Evolutionary conservation across 2,888 invertebrate species (phyloP), one percentile per base, ranked within the genome.

Genomic region (Helicoverpa assulta): DNA sequence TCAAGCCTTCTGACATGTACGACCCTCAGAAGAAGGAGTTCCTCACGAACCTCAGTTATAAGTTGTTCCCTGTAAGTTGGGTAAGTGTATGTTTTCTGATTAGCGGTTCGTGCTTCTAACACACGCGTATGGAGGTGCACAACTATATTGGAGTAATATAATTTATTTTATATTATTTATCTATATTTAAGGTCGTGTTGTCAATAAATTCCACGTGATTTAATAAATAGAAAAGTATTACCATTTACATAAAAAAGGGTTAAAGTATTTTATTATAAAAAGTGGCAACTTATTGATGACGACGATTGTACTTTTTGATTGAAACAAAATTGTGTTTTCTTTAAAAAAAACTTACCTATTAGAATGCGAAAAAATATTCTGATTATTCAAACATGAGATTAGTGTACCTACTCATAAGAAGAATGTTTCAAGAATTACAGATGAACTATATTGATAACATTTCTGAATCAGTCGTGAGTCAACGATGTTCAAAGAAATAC

Each of bases 1-100:
- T 98, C 93, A 98, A 98, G 87, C 98, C 98, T 1, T 98, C 98
- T 2, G 98, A 98, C 93, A 96, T 97, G 92, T 97, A 97, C 89
- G 98, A 98, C 93, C 98, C 98, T 0, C 96, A 96, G 82, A 98
- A 98, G 93, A 97, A 97, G 90, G 97, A 97, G 87, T 98, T 98
- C 92, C 96, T 98, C 82, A 97, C 97, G 61, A 97, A 97, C 89
- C 96, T 98, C 90, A 98, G 98, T 88, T 97, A 97, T 90, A 97
- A 97, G 94, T 97, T 98, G 91, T 98, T 98, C 92, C 98, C 98
- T 96, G 96, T 97, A 95, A 97, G 97, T 92, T 96, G 97, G 97
- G 98, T 98, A 96, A 97, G 97, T 97, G 33, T 60, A 56, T 67
- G 76, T 81, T 77, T 37, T 83, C 84, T 80, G 73, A 81, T 86